Base-by-base conservation (phyloP, 2,888 invertebrate genomes). In the Leucozona laternaria region DNA sequence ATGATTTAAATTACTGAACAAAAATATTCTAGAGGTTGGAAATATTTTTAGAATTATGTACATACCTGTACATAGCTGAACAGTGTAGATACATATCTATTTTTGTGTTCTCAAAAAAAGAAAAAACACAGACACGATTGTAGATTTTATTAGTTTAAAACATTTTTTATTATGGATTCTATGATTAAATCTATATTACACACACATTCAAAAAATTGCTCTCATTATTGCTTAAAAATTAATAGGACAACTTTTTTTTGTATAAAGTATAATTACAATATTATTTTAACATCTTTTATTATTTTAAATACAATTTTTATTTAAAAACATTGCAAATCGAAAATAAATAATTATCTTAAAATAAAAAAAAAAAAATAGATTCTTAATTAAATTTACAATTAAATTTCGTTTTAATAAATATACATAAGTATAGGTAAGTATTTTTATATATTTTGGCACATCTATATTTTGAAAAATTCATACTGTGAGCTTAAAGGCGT, bases 371-470 rank as follows among this genome's bases (percentile, higher is more conserved):
- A 7, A 53, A 55, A 25, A 11, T 31, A 22, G 43, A 40, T 15
- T 37, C 50, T 22, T 53, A 79, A 7, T 64, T 25, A 11, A 53
- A 78, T 60, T 48, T 22, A 37, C 10, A 50, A 17, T 37, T 45
- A 15, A 20, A 20, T 20, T n/a, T 34, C 0, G 4, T 20, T n/a
- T n/a, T 13, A 45, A 1, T n/a, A 0, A 50, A 20, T 37, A 37
- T 34, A 34, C 17, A 31, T 45, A 5, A 17, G 1, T 40, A 71
- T 48, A 34, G 28, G n/a, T 43, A 62, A 48, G 45, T 79, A 70
- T 55, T 70, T 70, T 17, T 1, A 15, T 45, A 70, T 84, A 84
- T 80, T 84, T 84, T 84, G 84, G 84, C 84, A 84, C 84, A 84
- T 84, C 76, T 84, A 76, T 71, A 40, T 40, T 40, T 40, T 40